Evolutionary conservation across 2,888 invertebrate genomes (phyloP), one percentile per base, ranked within the genome.

Genomic region (Deilephila elpenor): DNA sequence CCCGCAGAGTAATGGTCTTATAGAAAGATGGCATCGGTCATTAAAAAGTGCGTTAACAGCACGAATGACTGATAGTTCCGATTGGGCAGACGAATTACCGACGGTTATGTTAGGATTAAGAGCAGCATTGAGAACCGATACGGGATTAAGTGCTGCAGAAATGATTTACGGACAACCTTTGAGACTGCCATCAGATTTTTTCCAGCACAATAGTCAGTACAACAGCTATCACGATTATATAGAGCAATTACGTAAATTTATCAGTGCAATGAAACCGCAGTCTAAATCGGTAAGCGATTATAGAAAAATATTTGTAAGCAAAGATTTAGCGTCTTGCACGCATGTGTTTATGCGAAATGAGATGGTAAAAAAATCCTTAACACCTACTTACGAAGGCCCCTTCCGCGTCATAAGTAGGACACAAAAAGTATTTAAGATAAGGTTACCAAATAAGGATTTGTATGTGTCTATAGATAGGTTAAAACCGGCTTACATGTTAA

Each of bases 21-120:
- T 62, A 62, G 62, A 62, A 32, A n/a, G 32, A 25, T 62, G 62
- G 62, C 62, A 62, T 20, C n/a, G 62, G 32, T 62, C 62, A 32
- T 20, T 62, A 29, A 62, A 62, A 32, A 17, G 17, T 11, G 62
- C 32, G 32, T 32, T 62, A 6, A 62, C 32, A 32, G 32, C 32
- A 19, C 25, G 62, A 19, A 19, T 62, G 19, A 29, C 25, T 14
- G 32, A n/a, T 29, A 62, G 3, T 29, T 19, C 25, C 6, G 19
- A n/a, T 32, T 62, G 62, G 62, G 25, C 25, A 19, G 62, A 25
- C 19, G 62, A 62, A 32, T 32, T 62, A 25, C 32, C 62, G 17
- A 62, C 62, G 32, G 62, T 62, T 29, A 62, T 62, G 62, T 62
- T 62, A 62, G 62, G 62, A 14, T 32, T 62, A 17, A 8, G 62